phyloP scores from a whole-genome alignment of 2,888 invertebrate species.

The Lasioglossum lativentre region DNA sequence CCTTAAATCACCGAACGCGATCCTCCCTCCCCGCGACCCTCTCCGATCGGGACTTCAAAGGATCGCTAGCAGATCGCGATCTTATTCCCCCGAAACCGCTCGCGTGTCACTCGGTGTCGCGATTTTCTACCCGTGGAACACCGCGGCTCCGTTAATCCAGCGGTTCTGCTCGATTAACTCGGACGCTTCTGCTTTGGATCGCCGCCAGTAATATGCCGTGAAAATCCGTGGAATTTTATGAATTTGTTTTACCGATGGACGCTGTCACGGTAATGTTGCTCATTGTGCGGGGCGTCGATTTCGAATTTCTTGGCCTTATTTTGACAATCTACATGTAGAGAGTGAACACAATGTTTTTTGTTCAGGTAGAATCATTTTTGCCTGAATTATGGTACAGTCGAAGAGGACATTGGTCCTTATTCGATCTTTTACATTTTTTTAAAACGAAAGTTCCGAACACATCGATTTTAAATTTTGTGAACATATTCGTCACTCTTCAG shows the following conservation, averaged over 20 bases:
- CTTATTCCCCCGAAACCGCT: not conserved
- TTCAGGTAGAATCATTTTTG: not conserved
- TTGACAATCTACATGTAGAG: not conserved
- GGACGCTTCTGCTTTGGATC: not conserved
- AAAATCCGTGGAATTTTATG: not conserved
- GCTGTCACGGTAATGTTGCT: not conserved
- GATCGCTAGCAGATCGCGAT: not conserved
- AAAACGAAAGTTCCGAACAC: too few species aligned
- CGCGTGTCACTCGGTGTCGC: not conserved
- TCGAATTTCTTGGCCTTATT: not conserved
- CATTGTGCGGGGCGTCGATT: not conserved
- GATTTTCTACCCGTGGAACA: not conserved
- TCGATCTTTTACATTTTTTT: too few species aligned
- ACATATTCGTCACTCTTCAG: too few species aligned
- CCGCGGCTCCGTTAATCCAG: not conserved
- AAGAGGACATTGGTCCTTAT: too few species aligned
- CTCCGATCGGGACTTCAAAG: constrained; percentile 9
- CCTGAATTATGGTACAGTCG: not conserved
- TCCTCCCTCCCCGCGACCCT: not conserved
- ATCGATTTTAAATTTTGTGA: too few species aligned
- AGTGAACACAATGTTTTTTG: not conserved
- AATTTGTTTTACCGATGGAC: not conserved
- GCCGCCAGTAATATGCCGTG: not conserved
- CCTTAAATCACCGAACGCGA: constrained; percentile 6
- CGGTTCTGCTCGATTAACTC: constrained; percentile 1